Percentiles rank a stretch among this genome's conserved stretches.
These are phyloP conservation scores for Metacarcinus magister DNA, from an alignment of 2,888 invertebrate species.

Conservation along the genomic window DNA sequence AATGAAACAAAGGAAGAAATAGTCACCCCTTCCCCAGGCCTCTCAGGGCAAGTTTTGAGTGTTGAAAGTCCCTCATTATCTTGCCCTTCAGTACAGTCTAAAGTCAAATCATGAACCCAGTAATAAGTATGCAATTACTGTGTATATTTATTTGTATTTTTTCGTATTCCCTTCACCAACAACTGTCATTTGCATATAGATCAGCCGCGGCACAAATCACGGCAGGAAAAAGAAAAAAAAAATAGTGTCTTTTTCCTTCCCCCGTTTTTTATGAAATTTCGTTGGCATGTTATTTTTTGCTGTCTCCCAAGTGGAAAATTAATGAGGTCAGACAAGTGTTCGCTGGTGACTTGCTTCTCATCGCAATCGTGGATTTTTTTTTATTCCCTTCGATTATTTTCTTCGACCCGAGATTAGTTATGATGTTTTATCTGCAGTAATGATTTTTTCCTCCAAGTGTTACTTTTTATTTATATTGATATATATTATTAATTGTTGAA, in stretches of 20 bases:
- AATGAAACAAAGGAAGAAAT: neutral
- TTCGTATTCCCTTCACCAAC: neutral
- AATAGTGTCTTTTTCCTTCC: neutral
- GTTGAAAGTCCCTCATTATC: constrained; percentile 34
- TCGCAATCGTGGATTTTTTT: neutral
- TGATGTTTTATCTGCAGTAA: neutral
- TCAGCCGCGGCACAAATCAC: neutral
- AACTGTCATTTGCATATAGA: constrained; percentile 51
- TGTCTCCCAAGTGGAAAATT: constrained; percentile 29
- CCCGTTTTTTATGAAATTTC: neutral
- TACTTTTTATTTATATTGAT: neutral
- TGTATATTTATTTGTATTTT: neutral
- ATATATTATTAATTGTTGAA: too few relatives aligned
- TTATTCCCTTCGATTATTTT: neutral
- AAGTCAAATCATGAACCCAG: constrained; percentile 3
- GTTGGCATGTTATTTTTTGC: constrained; percentile 28
- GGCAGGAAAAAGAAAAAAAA: neutral
- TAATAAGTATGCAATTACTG: constrained; percentile 40
- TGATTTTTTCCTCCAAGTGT: neutral
- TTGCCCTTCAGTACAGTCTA: neutral
- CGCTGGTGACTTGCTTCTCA: constrained; percentile 17
- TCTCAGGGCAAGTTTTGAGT: neutral
- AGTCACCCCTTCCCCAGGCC: neutral
- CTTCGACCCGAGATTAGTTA: neutral
- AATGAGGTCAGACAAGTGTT: constrained; percentile 50